These are phyloP conservation scores for Latrodectus elegans DNA, from an alignment of 2,888 invertebrate species.

Conservation along the genomic window DNA sequence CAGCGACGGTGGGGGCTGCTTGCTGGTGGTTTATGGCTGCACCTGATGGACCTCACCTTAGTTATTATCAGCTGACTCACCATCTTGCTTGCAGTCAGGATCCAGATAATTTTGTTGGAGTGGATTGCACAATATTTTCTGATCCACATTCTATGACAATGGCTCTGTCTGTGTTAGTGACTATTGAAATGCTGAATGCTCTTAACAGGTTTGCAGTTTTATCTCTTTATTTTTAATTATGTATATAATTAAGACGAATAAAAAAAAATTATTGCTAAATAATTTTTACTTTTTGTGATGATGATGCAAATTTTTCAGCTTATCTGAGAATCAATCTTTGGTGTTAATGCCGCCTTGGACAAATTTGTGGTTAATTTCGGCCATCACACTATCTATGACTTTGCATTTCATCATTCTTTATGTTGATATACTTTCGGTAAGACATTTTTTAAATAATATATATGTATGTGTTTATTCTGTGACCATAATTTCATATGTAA, in stretches of 20 bases:
- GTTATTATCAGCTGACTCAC: slow-evolving; percentile 98
- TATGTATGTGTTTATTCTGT: not conserved
- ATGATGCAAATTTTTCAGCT: slow-evolving; percentile 78
- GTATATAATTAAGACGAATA: too few relatives aligned
- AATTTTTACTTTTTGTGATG: too few relatives aligned
- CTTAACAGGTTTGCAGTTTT: slow-evolving; percentile 88
- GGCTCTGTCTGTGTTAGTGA: slow-evolving; percentile 99
- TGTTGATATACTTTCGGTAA: slow-evolving; percentile 98
- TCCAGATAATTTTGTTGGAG: slow-evolving; percentile 94
- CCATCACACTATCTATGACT: slow-evolving; percentile 99
- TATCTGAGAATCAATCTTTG: slow-evolving; percentile 99
- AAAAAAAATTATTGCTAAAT: too few relatives aligned
- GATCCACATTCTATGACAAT: slow-evolving; percentile 99
- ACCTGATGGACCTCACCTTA: slow-evolving; percentile 92
- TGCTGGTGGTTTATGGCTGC: slow-evolving; percentile 99
- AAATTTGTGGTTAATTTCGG: slow-evolving; percentile 98
- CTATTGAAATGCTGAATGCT: slow-evolving; percentile 99
- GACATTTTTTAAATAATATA: slow-evolving; percentile 73
- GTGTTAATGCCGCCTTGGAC: slow-evolving; percentile 99
- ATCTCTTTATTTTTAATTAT: too few relatives aligned
- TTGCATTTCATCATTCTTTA: slow-evolving; percentile 99
- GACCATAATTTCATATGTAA: too few relatives aligned
- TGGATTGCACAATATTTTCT: slow-evolving; percentile 97
- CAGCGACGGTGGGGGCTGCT: slow-evolving; percentile 98
- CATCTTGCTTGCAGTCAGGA: slow-evolving; percentile 94